A percentile compares a stretch with the other conserved stretches of the same genome.
These are phyloP conservation scores for Piaya cayana DNA, from an alignment of 2,113 vertebrate species.

Conservation along the genomic window DNA sequence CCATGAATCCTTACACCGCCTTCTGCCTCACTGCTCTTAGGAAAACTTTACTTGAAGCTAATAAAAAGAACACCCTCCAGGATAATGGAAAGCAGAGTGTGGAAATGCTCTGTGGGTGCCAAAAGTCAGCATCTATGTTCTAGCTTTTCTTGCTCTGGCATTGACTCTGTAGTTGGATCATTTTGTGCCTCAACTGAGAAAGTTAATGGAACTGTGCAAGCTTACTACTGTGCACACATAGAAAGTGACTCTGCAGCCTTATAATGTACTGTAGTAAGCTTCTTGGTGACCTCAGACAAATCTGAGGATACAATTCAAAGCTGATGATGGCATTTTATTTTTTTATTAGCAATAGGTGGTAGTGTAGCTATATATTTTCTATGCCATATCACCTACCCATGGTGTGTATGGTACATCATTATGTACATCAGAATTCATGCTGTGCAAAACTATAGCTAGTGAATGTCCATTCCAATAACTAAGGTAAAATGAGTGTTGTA, in stretches of 20 bases:
- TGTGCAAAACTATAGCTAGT: background rate
- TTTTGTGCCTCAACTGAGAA: background rate
- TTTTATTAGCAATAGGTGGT: background rate
- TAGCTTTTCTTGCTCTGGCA: background rate
- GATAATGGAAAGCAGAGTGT: constrained; percentile 6
- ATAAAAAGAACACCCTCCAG: background rate
- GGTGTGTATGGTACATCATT: background rate
- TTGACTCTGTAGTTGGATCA: background rate
- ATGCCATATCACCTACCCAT: background rate
- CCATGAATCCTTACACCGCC: background rate
- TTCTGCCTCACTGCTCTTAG: background rate
- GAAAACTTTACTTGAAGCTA: constrained; percentile 9
- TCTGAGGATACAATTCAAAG: background rate
- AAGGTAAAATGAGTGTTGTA: background rate
- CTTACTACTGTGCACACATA: background rate
- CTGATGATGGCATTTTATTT: background rate
- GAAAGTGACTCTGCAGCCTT: background rate
- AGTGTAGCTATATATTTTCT: background rate
- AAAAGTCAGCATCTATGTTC: constrained; percentile 12
- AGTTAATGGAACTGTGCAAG: background rate
- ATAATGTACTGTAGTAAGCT: background rate
- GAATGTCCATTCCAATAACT: background rate
- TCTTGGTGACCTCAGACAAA: background rate
- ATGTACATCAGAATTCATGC: background rate
- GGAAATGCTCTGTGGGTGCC: background rate